Evolutionary conservation across 1,140 invertebrate genomes (phyloP), one percentile per base, ranked within the genome.

Genomic region (Spodoptera frugiperda): DNA sequence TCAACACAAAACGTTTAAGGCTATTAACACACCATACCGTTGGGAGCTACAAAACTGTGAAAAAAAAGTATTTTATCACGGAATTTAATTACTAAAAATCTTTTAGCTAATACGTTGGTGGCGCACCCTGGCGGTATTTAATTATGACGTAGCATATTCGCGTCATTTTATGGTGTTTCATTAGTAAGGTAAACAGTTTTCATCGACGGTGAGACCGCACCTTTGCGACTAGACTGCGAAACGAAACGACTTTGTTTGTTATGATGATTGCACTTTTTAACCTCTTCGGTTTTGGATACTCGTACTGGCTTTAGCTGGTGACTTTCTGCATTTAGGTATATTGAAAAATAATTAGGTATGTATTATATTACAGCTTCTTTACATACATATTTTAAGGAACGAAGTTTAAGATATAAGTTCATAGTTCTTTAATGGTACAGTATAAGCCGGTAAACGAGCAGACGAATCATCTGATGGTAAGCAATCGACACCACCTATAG

Each of bases 151-250:
- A 83, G 81, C 73, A 59, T 57, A 55, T 81, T 82, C 79, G 79
- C 78, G 87, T 88, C 85, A 87, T 84, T 86, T 86, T 83, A 86
- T 81, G 81, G 78, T 81, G 84, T 88, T 90, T 89, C 87, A 90
- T 91, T 91, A 91, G 82, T 78, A 78, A 81, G 86, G 86, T 85
- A 91, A 89, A 91, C 89, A 89, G 84, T 88, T 90, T 91, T 87
- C 88, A 90, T 88, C 84, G 86, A 71, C 78, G 78, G 78, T 80
- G 51, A 61, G 75, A 78, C 73, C 87, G 80, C 85, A 77, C 87
- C 87, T 80, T 81, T 65, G 76, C 77, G 68, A 79, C 57, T 49
- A 44, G 9, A 21, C 57, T 48, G 55, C 44, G 5, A 74, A 30
- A 75, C 44, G 5, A 74, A 30, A 75, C 74, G 49, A 54, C 49